A percentile compares a stretch with the other conserved stretches of the same genome.
Evolutionary conservation across 2,113 vertebrate species (phyloP).

Genomic region (Dicrurus megarhynchus): DNA sequence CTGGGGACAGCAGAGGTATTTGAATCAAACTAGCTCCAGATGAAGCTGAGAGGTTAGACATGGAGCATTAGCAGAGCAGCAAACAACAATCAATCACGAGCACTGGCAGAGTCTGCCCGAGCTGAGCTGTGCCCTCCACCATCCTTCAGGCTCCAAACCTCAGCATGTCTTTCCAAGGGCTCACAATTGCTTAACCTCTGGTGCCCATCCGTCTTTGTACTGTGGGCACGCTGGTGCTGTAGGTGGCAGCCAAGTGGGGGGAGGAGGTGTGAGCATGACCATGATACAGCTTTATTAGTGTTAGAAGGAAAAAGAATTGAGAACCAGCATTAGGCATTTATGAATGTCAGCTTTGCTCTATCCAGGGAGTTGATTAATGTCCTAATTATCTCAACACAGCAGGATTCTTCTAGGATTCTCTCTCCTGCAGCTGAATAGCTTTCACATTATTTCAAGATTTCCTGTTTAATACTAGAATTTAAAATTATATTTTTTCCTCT

Average conservation of each 20-base stretch:
- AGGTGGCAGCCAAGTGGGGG: background rate
- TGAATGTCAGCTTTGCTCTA: background rate
- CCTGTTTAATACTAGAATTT: background rate
- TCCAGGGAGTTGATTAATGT: conserved; percentile 47
- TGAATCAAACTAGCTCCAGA: background rate
- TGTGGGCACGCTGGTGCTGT: background rate
- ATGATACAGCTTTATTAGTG: background rate
- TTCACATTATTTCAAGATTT: conserved; percentile 32
- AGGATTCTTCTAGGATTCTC: conserved; percentile 28
- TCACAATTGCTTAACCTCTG: background rate
- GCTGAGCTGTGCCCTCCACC: background rate
- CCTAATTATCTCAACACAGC: conserved; percentile 49
- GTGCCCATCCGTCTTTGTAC: background rate
- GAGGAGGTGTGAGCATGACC: rapidly evolving
- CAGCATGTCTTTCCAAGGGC: background rate
- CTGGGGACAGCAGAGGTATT: background rate
- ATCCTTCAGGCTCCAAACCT: background rate
- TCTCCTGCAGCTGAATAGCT: conserved; percentile 25
- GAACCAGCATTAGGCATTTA: background rate
- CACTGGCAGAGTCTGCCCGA: background rate
- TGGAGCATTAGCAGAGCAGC: background rate
- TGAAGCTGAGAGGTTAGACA: background rate
- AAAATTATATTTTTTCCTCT: background rate
- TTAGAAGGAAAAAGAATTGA: background rate
- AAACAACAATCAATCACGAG: background rate